A percentile compares a stretch with the other conserved stretches of the same genome.
Evolutionary conservation across 2,113 vertebrate genomes (phyloP).

Genomic region (Hiodon tergisus): DNA sequence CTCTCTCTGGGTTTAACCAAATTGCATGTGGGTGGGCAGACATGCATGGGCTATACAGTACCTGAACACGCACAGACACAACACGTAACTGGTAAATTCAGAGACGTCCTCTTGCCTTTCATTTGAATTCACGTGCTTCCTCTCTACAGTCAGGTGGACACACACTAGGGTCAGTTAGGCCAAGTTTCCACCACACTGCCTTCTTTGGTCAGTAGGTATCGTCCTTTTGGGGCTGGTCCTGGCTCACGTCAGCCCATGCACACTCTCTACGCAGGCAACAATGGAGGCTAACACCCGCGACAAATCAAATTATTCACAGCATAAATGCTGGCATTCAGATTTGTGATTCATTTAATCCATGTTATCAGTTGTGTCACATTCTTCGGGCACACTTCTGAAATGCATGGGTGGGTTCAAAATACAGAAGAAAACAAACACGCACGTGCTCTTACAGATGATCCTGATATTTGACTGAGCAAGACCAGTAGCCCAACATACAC

Average conservation of each 20-base stretch:
- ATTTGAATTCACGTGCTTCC: background rate
- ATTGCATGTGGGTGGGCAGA: no score
- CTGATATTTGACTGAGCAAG: constrained; percentile 22
- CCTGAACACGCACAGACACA: no score
- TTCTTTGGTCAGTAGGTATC: background rate
- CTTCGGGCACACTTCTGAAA: background rate
- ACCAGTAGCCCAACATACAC: background rate
- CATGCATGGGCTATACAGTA: no score
- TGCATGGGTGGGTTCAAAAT: background rate
- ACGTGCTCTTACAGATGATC: constrained; percentile 28
- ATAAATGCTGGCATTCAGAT: background rate
- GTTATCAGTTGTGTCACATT: background rate
- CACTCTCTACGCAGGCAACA: background rate
- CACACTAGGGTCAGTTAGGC: constrained; percentile 25
- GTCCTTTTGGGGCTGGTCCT: background rate
- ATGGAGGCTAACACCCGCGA: background rate
- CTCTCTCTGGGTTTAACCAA: background rate
- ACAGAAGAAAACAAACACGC: background rate
- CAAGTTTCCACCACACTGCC: background rate
- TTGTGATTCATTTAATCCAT: background rate
- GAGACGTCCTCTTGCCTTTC: background rate
- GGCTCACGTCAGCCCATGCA: background rate
- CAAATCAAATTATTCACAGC: constrained; percentile 7
- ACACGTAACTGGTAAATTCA: background rate
- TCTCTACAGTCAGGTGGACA: constrained; percentile 9